A percentile compares a stretch with the other conserved stretches of the same genome.
Evolutionary conservation across 2,797 vertebrate genomes (phyloP).

Genomic region (Linurgus olivaceus): DNA sequence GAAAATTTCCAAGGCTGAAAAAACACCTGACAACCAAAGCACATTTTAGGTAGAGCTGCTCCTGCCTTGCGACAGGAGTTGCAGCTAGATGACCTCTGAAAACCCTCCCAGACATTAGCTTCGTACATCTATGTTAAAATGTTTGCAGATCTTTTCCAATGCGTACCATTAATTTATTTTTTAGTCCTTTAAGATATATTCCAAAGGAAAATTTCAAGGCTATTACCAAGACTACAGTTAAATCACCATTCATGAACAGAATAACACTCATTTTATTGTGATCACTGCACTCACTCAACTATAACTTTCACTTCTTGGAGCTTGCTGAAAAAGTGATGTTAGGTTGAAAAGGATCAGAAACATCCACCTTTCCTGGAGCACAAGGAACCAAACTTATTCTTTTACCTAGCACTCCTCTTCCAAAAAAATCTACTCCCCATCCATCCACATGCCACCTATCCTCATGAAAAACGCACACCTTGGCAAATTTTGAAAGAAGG

Average conservation of each 20-base stretch:
- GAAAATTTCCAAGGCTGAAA: neutral
- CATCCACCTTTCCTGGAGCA: neutral
- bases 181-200: neutral
- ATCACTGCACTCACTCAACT: neutral
- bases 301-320: neutral
- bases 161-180: neutral
- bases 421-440: neutral
- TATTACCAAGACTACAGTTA: neutral
- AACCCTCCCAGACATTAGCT: neutral
- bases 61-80: neutral
- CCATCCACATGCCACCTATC: neutral
- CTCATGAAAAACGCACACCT: accelerated
- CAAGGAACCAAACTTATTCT: neutral
- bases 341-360: neutral
- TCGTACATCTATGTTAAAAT: neutral
- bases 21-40: neutral
- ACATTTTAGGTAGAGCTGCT: neutral
- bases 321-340: neutral
- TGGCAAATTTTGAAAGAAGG: neutral
- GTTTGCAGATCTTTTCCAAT: neutral
- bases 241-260: neutral
- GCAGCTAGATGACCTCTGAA: neutral
- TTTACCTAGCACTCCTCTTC: neutral
- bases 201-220: neutral
- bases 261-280: neutral